Base-by-base conservation (phyloP, 2,797 vertebrate genomes). In the Mergus octosetaceus region DNA sequence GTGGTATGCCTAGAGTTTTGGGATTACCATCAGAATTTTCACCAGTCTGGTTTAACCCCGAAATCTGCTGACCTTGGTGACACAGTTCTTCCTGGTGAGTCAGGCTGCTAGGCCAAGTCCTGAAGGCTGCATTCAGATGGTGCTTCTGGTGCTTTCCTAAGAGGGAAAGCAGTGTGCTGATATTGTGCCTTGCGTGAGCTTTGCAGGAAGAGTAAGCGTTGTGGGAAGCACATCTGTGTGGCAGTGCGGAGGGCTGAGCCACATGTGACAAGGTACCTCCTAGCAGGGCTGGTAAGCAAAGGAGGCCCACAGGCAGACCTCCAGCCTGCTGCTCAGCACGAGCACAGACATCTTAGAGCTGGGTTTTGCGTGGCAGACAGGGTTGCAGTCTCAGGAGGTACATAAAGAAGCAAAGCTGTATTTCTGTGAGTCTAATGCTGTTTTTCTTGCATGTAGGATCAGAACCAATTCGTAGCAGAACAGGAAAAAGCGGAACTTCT, bases 401-500 rank as follows among this genome's bases (percentile, higher is more conserved):
- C 15, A 45, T 15, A 49, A 49, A 88, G 71, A 84, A 64, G 49
- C 83, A 41, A n/a, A 66, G 24, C 36, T 91, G 12, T 65, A 22
- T 47, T 84, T 57, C 30, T 73, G n/a, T 90, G 34, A 4, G 18
- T 76, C 61, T 94, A 85, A 77, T 56, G 10, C 45, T 78, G 20
- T 13, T 8, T 78, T 91, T 68, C 34, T 68, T 93, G 78, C 17
- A 32, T 47, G 21, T 45, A 99, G 99, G 99, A 81, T 98, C 98
- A 94, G 99, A 99, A 66, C 98, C 99, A 17, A 97, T 98, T 91
- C 99, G 99, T 87, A 98, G 98, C 96, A 98, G 99, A 85, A 98
- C 99, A 34, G 98, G 98, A 90, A 99, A 99, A 62, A 99, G 99
- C 83, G 99, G 99, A 22, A 98, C 99, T 87, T 99, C 99, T 85